Percentiles rank a stretch among this genome's conserved stretches.
phyloP scores from a whole-genome alignment of 1,140 invertebrate species.

The Melanaphis sacchari region DNA sequence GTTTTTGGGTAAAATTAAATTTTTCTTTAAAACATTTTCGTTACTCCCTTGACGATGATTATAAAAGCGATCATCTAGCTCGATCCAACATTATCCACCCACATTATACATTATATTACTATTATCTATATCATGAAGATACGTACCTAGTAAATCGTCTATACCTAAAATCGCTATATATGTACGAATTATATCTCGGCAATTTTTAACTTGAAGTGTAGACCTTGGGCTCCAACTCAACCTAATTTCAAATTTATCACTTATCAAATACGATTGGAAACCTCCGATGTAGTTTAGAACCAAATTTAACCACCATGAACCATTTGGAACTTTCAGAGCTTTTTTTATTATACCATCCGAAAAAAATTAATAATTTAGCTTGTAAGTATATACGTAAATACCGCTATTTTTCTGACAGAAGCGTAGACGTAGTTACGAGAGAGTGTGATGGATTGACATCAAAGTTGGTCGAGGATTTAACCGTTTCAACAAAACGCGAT shows the following conservation, averaged over 20 bases:
- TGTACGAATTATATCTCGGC: no score
- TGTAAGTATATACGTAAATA: background rate
- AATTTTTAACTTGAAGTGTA: no score
- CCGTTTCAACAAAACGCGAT: no score
- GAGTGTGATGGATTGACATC: background rate
- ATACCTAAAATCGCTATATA: no score
- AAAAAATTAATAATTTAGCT: background rate
- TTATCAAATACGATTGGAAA: background rate
- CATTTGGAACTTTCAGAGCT: background rate
- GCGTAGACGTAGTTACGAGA: background rate
- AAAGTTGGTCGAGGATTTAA: background rate
- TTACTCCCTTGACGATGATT: background rate
- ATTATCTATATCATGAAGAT: no score
- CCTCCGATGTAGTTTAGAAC: background rate
- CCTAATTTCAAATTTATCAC: no score
- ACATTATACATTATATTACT: background rate
- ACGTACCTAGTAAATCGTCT: no score
- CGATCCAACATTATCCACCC: background rate
- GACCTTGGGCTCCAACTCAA: no score
- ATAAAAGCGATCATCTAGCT: background rate
- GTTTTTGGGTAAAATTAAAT: constrained; percentile 13
- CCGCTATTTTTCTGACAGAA: background rate
- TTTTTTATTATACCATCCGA: no score
- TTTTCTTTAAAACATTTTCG: background rate
- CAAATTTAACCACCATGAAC: background rate